Percentiles rank a stretch among this genome's conserved stretches.
phyloP scores from a whole-genome alignment of 2,888 invertebrate species.

The Noctua fimbriata region DNA sequence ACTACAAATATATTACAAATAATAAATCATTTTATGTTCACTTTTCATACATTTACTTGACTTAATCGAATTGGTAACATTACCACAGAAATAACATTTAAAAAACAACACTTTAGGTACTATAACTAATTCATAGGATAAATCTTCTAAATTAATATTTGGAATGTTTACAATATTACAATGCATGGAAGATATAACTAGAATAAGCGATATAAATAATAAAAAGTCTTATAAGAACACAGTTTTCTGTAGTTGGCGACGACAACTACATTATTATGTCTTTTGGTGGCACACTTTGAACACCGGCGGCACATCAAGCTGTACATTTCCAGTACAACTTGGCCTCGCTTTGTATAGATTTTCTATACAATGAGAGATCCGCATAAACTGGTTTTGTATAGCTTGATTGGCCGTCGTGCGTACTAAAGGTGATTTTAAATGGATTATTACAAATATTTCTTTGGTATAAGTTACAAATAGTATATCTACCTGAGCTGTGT shows the following conservation, averaged over 20 bases:
- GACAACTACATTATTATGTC: conserved; percentile 31
- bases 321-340: no score
- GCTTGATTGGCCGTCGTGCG: no score
- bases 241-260: conserved; percentile 36
- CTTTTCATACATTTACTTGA: conserved; percentile 60
- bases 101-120: conserved; percentile 46
- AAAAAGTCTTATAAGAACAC: conserved; percentile 60
- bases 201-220: conserved; percentile 53
- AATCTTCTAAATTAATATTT: conserved; percentile 52
- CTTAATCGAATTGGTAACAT: conserved; percentile 66
- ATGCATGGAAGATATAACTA: conserved; percentile 43
- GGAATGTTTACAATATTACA: conserved; percentile 61
- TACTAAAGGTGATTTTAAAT: conserved; percentile 48
- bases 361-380: no score
- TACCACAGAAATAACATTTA: conserved; percentile 58
- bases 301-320: no score
- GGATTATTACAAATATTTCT: conserved; percentile 53
- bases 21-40: conserved; percentile 57
- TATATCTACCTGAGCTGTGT: conserved; percentile 48
- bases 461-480: conserved; percentile 60
- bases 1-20: conserved; percentile 67
- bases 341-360: no score
- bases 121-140: conserved; percentile 43
- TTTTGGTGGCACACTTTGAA: conserved; percentile 50
- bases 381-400: no score